Conservation (phyloP, 2,888 invertebrate species). For the Phalera bucephala region DNA sequence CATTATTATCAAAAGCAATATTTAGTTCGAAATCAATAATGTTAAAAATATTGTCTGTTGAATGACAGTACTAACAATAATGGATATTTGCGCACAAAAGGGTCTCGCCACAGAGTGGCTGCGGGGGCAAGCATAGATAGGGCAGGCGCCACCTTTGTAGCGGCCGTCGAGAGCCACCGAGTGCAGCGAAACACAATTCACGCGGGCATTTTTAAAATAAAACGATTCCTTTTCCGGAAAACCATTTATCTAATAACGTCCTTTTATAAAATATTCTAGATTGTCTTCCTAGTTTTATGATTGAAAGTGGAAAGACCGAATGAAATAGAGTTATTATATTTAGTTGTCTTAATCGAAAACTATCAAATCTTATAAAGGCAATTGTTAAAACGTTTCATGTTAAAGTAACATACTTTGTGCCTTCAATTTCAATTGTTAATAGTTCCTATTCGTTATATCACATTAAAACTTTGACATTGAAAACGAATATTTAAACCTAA, state of each 20-base stretch:
- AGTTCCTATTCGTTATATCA: neutral
- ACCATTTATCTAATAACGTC: too few species aligned
- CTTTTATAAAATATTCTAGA: too few species aligned
- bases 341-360: too few species aligned
- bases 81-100: constrained; percentile 55
- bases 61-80: too few species aligned
- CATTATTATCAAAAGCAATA: too few species aligned
- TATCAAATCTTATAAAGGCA: too few species aligned
- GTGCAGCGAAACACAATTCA: constrained; percentile 34
- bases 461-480: constrained; percentile 4
- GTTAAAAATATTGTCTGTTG: constrained; percentile 26
- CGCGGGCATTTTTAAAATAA: constrained; percentile 36
- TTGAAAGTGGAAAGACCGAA: too few species aligned
- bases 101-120: constrained; percentile 42
- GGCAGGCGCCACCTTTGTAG: constrained; percentile 62
- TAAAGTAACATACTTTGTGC: neutral
- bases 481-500: constrained; percentile 2
- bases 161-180: constrained; percentile 36
- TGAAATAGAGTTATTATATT: too few species aligned
- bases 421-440: neutral
- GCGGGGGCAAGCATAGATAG: constrained; percentile 51
- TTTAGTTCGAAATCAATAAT: too few species aligned
- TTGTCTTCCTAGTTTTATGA: too few species aligned
- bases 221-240: too few species aligned
- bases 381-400: neutral